Evolutionary conservation across 2,113 vertebrate species (phyloP), one percentile per base, ranked within the genome.

Genomic region (Dendropsophus ebraccatus): DNA sequence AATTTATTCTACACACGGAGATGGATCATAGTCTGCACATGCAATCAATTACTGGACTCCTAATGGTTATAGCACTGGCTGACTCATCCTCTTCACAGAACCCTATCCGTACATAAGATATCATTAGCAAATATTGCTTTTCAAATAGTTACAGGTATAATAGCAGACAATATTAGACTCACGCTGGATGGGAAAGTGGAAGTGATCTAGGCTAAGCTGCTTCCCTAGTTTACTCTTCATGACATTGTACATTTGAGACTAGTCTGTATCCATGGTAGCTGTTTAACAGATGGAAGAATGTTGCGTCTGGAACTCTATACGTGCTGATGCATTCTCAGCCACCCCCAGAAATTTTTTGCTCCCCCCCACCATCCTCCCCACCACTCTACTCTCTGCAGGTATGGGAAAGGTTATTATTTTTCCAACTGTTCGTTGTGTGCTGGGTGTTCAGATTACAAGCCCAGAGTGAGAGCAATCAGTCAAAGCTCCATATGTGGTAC

Each of bases 261-360:
- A 49, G 41, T 25, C 62, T 47, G 80, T 32, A 69, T 82, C 14
- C 62, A 50, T 30, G n/a, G 81, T 82, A 82, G 62, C 62, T 70
- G 47, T 82, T 82, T 82, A 82, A 49, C 81, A 82, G 81, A 82
- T 70, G 65, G 62, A 50, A 8, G 11, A 30, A 25, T 70, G 79
- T 52, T 78, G 50, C 30, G 50, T 81, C 78, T 81, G 56, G 78
- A 81, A 81, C 54, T 41, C 56, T 47, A 45, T 62, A 69, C 17
- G 62, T 67, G 14, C 45, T 23, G 47, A 54, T 50, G 62, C 6
- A 69, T 67, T 19, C 62, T 19, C 37, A 52, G 17, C 60, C n/a
- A 47, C 81, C 62, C 41, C 25, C 37, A 47, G 21, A 54, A 35
- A 14, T 45, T 56, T 67, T n/a, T 52, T n/a, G 17, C 81, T 28